These are phyloP conservation scores for Phoeniculus purpureus DNA, from an alignment of 2,797 vertebrate species.

Conservation along the genomic window DNA sequence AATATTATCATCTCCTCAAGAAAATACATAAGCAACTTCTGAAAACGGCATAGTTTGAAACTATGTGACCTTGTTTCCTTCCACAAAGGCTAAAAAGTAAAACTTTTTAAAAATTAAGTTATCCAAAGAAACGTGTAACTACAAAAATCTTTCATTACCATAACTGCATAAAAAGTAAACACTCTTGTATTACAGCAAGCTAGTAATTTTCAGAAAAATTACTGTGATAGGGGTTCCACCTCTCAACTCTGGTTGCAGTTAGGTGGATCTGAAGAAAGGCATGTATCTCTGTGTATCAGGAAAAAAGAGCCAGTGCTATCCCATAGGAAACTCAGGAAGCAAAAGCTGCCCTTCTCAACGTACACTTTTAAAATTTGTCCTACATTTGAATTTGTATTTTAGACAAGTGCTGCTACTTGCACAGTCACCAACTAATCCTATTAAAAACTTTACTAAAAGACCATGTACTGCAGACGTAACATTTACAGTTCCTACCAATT, in stretches of 20 bases:
- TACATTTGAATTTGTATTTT: neutral
- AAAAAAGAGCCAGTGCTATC: neutral
- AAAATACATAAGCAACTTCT: neutral
- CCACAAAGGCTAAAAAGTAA: neutral
- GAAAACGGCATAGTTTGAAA: neutral
- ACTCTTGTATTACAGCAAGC: neutral
- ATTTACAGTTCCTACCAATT: constrained; percentile 83
- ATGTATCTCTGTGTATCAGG: neutral
- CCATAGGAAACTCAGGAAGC: neutral
- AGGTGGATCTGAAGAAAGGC: neutral
- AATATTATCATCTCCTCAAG: neutral
- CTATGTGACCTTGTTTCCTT: neutral
- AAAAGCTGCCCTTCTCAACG: neutral
- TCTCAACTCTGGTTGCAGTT: neutral
- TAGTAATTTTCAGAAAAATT: neutral
- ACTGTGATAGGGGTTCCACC: neutral
- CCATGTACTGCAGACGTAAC: accelerated
- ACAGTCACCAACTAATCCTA: neutral
- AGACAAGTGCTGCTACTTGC: neutral
- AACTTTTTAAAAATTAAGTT: neutral
- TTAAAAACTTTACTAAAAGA: neutral
- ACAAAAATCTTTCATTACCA: neutral
- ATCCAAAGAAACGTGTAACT: neutral
- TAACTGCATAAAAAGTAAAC: neutral
- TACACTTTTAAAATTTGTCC: neutral